phyloP scores from a whole-genome alignment of 2,113 vertebrate species.

The Lycaon pictus region DNA sequence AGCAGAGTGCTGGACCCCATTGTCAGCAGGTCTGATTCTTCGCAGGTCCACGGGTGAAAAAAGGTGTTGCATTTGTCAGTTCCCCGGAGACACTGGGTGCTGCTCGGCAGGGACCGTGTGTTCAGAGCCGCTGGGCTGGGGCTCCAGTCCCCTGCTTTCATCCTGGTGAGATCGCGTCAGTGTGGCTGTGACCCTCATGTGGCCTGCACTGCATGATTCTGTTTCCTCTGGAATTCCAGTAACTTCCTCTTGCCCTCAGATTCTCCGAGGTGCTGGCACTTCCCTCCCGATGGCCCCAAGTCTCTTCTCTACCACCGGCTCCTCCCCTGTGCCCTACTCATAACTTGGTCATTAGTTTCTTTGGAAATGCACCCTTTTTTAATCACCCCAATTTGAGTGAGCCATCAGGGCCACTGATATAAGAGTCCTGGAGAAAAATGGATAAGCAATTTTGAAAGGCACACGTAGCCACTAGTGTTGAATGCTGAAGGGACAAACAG shows the following conservation, averaged over 20 bases:
- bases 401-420: not conserved
- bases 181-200: not conserved
- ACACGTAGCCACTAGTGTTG: not conserved
- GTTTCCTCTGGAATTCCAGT: not conserved
- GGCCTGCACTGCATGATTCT: too few species aligned
- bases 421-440: not conserved
- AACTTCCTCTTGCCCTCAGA: not conserved
- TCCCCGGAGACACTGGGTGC: not conserved
- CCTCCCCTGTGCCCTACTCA: not conserved
- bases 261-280: not conserved
- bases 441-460: not conserved
- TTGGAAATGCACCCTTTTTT: not conserved
- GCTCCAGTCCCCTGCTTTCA: not conserved
- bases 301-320: not conserved
- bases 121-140: not conserved
- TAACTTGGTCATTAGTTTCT: not conserved
- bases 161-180: not conserved
- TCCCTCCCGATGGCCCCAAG: not conserved
- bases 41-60: not conserved
- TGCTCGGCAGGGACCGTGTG: not conserved
- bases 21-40: not conserved
- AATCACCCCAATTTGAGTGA: not conserved
- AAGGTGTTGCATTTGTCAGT: not conserved
- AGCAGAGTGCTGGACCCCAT: not conserved
- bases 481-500: not conserved